Evolutionary conservation across 2,113 vertebrate genomes (phyloP).

Genomic region (Nesogale talazaci): DNA sequence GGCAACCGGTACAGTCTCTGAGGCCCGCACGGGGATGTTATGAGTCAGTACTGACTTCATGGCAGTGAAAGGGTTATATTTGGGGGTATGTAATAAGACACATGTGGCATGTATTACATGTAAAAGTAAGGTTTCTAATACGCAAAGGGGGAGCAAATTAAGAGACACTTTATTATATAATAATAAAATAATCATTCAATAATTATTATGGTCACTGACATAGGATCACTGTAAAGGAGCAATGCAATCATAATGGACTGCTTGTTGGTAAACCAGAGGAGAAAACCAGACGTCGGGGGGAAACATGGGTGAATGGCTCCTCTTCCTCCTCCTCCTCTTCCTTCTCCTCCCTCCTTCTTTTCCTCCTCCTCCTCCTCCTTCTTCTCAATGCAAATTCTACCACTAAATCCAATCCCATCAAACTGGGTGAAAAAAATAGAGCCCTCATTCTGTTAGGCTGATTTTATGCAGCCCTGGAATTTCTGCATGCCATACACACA

Average conservation of each 20-base stretch:
- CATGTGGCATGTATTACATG: neutral
- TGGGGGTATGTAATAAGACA: neutral
- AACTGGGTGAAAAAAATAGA: constrained; percentile 55
- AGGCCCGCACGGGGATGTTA: too few species aligned
- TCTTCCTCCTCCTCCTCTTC: too few species aligned
- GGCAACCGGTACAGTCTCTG: too few species aligned
- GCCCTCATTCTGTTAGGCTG: constrained; percentile 68
- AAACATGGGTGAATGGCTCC: constrained; percentile 57
- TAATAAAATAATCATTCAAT: too few species aligned
- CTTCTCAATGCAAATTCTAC: constrained; percentile 59
- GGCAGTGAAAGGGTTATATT: too few species aligned
- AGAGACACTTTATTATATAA: neutral
- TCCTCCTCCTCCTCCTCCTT: neutral
- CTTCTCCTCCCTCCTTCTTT: too few species aligned
- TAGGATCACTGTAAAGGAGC: too few species aligned
- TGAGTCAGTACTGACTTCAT: too few species aligned
- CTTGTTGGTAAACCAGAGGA: neutral
- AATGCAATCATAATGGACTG: neutral
- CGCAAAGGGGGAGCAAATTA: neutral
- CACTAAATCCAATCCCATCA: constrained; percentile 73
- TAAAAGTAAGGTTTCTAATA: neutral
- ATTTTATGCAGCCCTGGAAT: constrained; percentile 28
- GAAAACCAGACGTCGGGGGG: constrained; percentile 29
- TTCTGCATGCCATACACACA: neutral
- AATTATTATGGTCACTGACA: too few species aligned